Base-by-base conservation (phyloP, 2,797 vertebrate genomes). In the Pitangus sulphuratus region DNA sequence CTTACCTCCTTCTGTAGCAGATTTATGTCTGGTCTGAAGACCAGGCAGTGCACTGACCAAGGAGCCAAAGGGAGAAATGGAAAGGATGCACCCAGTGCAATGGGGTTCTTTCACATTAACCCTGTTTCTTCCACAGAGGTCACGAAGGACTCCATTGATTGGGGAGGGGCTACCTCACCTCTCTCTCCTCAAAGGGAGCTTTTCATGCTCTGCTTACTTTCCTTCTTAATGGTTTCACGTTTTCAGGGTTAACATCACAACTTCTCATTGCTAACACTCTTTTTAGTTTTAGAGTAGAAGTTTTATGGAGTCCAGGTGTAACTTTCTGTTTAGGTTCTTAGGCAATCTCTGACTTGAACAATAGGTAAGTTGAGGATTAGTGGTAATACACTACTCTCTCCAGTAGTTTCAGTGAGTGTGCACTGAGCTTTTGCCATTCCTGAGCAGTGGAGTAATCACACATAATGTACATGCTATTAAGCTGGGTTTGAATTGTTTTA, bases 41-140 rank as follows among this genome's bases (percentile, higher is more conserved):
- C n/a, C 12, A n/a, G 61, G 25, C 21, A n/a, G 26, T 53, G 18
- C 44, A 39, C 37, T 80, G 85, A 74, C 77, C 66, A 24, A 58
- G 75, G 56, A 58, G 22, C 11, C 2, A 0, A 35, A 62, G 56
- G 17, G 50, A 87, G 62, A 62, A 58, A 31, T 39, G 33, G 15
- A 26, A 51, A 25, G 12, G 28, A 39, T 56, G 17, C 11, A 45
- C 14, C 24, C 20, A 14, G 28, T 11, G 11, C 30, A 76, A 0
- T 1, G 1, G 56, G 15, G 11, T 15, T 70, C n/a, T 82, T 64
- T 70, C 14, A 12, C 0, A 0, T 47, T 64, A 56, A 33, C 3
- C 19, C 22, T 56, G 4, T 44, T 54, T 61, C 14, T 47, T 75
- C 57, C 69, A 24, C 4, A 25, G 68, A 40, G 10, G 30, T 82